A percentile compares a stretch with the other conserved stretches of the same genome.
phyloP scores from a whole-genome alignment of 30 jellyfish, hydroid and myxozoan genomes.

The Aurelia aurita region DNA sequence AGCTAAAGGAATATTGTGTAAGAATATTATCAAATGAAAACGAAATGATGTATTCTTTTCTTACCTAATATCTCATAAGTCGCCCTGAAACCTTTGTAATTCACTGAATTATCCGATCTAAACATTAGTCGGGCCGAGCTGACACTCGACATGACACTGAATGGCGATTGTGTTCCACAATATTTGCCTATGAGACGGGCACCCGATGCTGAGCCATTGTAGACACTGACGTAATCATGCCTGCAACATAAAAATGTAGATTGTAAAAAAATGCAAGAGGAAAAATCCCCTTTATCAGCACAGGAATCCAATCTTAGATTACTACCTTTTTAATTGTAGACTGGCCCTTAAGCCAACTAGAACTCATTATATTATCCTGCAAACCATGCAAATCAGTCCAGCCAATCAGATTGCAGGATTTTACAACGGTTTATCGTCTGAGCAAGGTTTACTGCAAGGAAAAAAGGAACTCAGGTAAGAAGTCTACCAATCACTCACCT shows the following conservation, averaged over 20 bases:
- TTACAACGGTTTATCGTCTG: background rate
- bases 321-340: too few species aligned
- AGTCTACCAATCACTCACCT: conserved; percentile 9
- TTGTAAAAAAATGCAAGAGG: background rate
- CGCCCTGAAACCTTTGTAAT: conserved; percentile 47
- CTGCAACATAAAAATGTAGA: background rate
- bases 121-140: conserved; percentile 22
- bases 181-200: conserved; percentile 30
- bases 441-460: background rate
- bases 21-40: background rate
- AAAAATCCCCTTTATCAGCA: too few species aligned
- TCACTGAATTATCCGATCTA: conserved; percentile 32
- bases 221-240: conserved; percentile 43
- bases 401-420: too few species aligned
- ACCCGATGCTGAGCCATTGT: conserved; percentile 34
- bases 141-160: conserved; percentile 38
- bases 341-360: too few species aligned
- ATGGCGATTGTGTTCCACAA: conserved; percentile 36
- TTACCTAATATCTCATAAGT: conserved; percentile 44
- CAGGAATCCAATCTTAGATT: too few species aligned
- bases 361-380: too few species aligned
- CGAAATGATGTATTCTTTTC: background rate
- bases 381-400: background rate
- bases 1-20: too few species aligned
- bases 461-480: background rate